Conservation (phyloP, 2,797 vertebrate genomes). For the Gobio occitaniae region DNA sequence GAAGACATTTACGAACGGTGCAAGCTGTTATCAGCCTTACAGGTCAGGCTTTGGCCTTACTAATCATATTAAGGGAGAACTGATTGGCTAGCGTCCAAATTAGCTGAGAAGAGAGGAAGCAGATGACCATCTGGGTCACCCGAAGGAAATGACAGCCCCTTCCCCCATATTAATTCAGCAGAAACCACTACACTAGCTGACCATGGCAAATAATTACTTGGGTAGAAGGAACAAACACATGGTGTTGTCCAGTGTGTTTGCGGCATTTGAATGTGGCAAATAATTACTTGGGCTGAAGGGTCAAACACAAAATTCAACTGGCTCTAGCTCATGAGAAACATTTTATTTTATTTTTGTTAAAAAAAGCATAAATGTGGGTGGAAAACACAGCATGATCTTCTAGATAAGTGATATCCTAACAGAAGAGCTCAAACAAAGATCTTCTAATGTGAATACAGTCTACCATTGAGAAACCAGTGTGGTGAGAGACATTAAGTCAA, state of each 20-base stretch:
- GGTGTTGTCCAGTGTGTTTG: slow-evolving; percentile 41
- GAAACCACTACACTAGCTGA: slow-evolving; percentile 66
- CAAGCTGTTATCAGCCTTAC: slow-evolving; percentile 61
- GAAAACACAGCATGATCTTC: neutral
- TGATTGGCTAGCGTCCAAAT: slow-evolving; percentile 58
- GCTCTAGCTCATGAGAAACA: neutral
- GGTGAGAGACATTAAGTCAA: neutral
- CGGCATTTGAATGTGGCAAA: neutral
- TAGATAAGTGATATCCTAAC: neutral
- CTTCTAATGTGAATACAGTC: slow-evolving; percentile 12
- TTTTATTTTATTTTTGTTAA: neutral
- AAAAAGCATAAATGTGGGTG: neutral
- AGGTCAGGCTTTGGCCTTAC: slow-evolving; percentile 53
- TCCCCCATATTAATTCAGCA: slow-evolving; percentile 80
- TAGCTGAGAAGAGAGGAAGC: slow-evolving; percentile 64
- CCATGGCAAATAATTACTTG: slow-evolving; percentile 60
- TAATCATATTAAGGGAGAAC: slow-evolving; percentile 66
- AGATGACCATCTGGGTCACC: slow-evolving; percentile 77
- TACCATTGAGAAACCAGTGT: slow-evolving; percentile 23
- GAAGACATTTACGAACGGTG: slow-evolving; percentile 46
- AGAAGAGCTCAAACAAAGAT: neutral
- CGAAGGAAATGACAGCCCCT: slow-evolving; percentile 75
- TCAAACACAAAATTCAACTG: neutral
- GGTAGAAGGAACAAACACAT: slow-evolving; percentile 57
- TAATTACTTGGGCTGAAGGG: neutral